Base-by-base conservation (phyloP, 2,888 invertebrate species). In the Hoplodrina blanda region DNA sequence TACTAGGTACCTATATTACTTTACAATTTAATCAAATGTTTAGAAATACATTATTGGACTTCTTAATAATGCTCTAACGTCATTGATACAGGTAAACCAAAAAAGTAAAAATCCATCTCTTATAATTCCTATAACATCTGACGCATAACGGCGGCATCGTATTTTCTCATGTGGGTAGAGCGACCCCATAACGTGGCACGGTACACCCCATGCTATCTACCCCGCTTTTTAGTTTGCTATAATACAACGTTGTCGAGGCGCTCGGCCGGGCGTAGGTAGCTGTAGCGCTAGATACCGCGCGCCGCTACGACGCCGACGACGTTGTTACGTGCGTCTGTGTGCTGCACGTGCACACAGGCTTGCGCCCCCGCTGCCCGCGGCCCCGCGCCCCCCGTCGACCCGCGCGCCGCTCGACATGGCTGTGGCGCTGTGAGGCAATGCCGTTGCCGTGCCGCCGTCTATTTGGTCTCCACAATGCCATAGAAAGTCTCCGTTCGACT, bases 381-480 rank as follows among this genome's bases (percentile, higher is more conserved):
- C 84, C 79, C 76, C 83, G 63, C 72, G 70, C 81, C 55, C 77
- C 80, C 74, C 85, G 83, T 73, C 87, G 71, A 86, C 79, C 77
- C 88, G 76, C 88, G 74, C 83, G 78, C 88, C 90, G 89, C 88
- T 90, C 92, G 93, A 90, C 93, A 92, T 91, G 93, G 91, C 93
- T 92, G 83, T 89, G 90, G 90, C 92, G 91, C 90, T 91, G 92
- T 95, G 95, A 93, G 91, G 95, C 95, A 95, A 95, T 93, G 94
- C 93, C 94, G 92, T 90, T 93, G 93, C 93, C 92, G 92, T 88
- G 91, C 93, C 94, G 93, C 92, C 94, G 92, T 93, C 94, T 93
- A 94, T 93, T 95, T 92, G 91, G 89, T 91, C 93, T 92, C 93
- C 91, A 94, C 95, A 96, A 95, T 96, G 95, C 95, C 95, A 95